phyloP scores from a whole-genome alignment of 2,113 vertebrate species.

The Dermatemys mawii region DNA sequence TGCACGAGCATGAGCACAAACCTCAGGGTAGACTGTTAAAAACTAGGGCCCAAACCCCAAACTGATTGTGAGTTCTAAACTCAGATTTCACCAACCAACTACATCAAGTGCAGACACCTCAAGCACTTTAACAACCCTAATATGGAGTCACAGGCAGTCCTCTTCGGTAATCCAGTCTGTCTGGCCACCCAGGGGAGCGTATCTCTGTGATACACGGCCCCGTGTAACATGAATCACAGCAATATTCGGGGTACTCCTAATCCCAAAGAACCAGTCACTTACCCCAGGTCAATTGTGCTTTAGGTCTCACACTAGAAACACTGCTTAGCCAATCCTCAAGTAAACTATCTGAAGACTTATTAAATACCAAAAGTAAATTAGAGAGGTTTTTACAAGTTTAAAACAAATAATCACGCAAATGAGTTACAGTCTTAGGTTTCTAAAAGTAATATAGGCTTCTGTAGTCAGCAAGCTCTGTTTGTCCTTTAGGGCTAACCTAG shows the following conservation, averaged over 20 bases:
- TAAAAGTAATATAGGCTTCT: background rate
- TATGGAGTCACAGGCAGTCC: background rate
- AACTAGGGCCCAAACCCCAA: background rate
- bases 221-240: background rate
- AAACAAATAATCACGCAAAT: background rate
- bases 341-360: background rate
- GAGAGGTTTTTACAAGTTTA: background rate
- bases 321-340: background rate
- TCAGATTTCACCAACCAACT: background rate
- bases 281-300: background rate
- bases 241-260: background rate
- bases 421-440: background rate
- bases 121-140: background rate
- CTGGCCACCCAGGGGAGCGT: background rate
- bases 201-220: background rate
- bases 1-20: background rate
- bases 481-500: background rate
- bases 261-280: background rate
- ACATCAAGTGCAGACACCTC: background rate
- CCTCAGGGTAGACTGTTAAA: background rate
- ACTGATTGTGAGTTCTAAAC: background rate
- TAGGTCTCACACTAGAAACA: background rate
- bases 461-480: background rate
- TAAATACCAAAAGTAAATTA: background rate
- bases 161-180: background rate